phyloP scores from a whole-genome alignment of 2,797 vertebrate genomes.

The Sebastolobus altivelis region DNA sequence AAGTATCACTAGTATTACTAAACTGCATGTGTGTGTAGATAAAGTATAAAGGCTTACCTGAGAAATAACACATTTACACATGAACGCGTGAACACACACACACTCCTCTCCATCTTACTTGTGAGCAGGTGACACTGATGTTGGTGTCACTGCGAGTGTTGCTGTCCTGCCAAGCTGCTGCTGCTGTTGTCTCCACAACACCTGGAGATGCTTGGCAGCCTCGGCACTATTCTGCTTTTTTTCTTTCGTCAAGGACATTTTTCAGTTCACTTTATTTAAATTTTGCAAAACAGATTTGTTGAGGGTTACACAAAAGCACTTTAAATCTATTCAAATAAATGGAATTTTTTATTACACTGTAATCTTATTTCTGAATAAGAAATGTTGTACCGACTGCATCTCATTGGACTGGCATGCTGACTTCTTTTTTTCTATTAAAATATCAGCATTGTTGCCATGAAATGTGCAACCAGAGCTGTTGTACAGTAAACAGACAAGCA shows the following conservation, averaged over 20 bases:
- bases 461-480: neutral
- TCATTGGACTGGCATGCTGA: neutral
- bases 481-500: neutral
- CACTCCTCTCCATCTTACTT: neutral
- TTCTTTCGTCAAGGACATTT: conserved; percentile 5
- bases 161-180: conserved; percentile 37
- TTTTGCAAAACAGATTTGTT: neutral
- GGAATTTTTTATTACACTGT: neutral
- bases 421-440: neutral
- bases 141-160: conserved; percentile 15
- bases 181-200: conserved; percentile 20
- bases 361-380: neutral
- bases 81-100: neutral
- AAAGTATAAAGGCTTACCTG: neutral
- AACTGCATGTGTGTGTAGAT: neutral
- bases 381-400: neutral
- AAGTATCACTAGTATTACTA: neutral
- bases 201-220: conserved; percentile 51
- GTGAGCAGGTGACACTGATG: conserved; percentile 20
- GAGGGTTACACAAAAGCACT: neutral
- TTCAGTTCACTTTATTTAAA: neutral
- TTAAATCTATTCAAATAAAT: neutral
- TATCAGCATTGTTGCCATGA: neutral
- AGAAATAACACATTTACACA: conserved; percentile 8
- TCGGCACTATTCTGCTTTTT: neutral